These are phyloP conservation scores for Holothuria scabra DNA, from an alignment of 53 echinoderm and acorn worm species.

Conservation along the genomic window DNA sequence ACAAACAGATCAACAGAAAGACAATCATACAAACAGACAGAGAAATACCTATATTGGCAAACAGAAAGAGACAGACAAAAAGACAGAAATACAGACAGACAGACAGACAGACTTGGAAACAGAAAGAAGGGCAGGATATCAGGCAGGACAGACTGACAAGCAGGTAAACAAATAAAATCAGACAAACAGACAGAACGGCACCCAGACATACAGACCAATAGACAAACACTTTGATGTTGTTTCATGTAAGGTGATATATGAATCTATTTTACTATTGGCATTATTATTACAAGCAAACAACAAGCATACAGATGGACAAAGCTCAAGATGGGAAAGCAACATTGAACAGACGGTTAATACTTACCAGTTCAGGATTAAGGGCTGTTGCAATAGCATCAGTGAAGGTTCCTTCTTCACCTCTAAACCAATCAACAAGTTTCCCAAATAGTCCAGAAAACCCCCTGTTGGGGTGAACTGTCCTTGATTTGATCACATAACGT, in stretches of 20 bases:
- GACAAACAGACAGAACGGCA: background rate
- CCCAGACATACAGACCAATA: background rate
- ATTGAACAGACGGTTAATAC: background rate
- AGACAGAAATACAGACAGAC: too few relatives aligned
- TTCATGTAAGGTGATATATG: too few relatives aligned
- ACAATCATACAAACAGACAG: too few relatives aligned
- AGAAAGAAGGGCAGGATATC: background rate
- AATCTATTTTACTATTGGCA: too few relatives aligned
- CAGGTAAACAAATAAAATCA: background rate
- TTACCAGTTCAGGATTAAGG: constrained; percentile 84
- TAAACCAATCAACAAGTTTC: constrained; percentile 55
- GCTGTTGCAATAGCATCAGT: constrained; percentile 74
- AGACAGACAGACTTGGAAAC: too few relatives aligned
- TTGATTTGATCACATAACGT: constrained; percentile 70
- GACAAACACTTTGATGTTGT: too few relatives aligned
- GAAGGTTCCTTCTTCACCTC: constrained; percentile 58
- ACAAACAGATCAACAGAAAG: too few relatives aligned
- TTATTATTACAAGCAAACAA: too few relatives aligned
- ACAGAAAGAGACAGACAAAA: too few relatives aligned
- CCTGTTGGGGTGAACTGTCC: constrained; percentile 80
- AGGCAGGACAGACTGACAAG: too few relatives aligned
- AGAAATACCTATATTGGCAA: too few relatives aligned
- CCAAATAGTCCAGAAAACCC: constrained; percentile 19
- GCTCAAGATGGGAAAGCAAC: background rate
- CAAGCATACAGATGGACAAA: background rate